Conservation (phyloP, 2,113 vertebrate genomes). For the Engraulis encrasicolus region DNA sequence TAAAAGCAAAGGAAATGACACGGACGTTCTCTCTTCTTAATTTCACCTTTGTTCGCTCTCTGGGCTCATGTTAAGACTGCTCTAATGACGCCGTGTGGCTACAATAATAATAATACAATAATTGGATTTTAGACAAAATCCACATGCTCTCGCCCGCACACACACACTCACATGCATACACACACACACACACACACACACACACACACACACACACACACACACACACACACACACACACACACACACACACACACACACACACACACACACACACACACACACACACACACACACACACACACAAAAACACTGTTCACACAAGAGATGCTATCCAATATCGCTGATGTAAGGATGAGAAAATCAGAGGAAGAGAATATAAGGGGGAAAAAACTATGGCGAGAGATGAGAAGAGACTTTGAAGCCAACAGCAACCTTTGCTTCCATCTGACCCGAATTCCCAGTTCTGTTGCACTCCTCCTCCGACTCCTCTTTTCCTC, state of each 20-base stretch:
- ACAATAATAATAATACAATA: neutral
- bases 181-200: neutral
- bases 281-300: neutral
- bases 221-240: neutral
- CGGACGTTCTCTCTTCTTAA: neutral
- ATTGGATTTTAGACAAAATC: no score
- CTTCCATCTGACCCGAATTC: constrained; percentile 52
- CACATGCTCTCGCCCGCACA: neutral
- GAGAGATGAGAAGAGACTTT: constrained; percentile 32
- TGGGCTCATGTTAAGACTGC: neutral
- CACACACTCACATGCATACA: no score
- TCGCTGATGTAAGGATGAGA: neutral
- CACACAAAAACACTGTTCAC: neutral
- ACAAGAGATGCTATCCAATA: constrained; percentile 17
- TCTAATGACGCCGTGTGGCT: neutral
- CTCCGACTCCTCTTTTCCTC: neutral
- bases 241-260: neutral
- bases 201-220: constrained; percentile 6
- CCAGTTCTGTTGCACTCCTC: constrained; percentile 47
- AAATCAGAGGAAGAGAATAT: neutral
- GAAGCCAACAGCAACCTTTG: constrained; percentile 32
- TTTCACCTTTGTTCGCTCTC: neutral
- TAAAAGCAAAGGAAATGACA: neutral
- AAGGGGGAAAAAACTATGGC: constrained; percentile 28
- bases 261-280: neutral